Evolutionary conservation across 1,140 invertebrate genomes (phyloP), one percentile per base, ranked within the genome.

Genomic region (Drosophila funebris): DNA sequence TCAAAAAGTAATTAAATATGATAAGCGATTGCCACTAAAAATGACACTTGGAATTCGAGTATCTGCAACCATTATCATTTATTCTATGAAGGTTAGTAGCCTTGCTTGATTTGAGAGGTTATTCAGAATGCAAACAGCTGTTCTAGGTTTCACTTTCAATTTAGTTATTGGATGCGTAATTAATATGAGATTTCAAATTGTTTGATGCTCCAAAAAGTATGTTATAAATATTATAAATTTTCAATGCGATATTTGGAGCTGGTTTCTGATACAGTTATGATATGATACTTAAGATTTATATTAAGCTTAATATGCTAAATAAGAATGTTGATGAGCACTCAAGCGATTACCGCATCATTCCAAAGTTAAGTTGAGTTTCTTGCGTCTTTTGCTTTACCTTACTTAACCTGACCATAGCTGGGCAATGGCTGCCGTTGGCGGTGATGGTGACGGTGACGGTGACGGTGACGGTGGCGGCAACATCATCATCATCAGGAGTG

Each of bases 311-410:
- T 50, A 36, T 36, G 52, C 16, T 6, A 39, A 58, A 18, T 18
- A 29, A 31, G 24, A 16, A 13, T 16, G 9, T 31, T 54, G 27
- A 33, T 24, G 41, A 16, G 41, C 8, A 41, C 22, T 67, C 46
- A 60, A 31, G 54, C 54, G 33, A 29, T 67, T 58, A 60, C 54
- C 64, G 53, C 43, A 60, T 29, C 44, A 60, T 60, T 31, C 16
- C 11, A 50, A 58, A 50, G 33, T 48, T 14, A 66, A 57, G 16
- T 46, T 29, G 7, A 48, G 41, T 20, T 66, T 16, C 27, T 41
- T 14, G 44, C 44, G 1, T 22, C 37, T 13, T 39, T 16, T 18
- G 41, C 22, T 24, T 22, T 14, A 20, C 36, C 43, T 46, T 22
- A 27, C 22, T 24, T 53, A 52, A 27, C 24, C 24, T 22, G 50